These are phyloP conservation scores for Dascillus cervinus DNA, from an alignment of 2,888 invertebrate species.

Conservation along the genomic window DNA sequence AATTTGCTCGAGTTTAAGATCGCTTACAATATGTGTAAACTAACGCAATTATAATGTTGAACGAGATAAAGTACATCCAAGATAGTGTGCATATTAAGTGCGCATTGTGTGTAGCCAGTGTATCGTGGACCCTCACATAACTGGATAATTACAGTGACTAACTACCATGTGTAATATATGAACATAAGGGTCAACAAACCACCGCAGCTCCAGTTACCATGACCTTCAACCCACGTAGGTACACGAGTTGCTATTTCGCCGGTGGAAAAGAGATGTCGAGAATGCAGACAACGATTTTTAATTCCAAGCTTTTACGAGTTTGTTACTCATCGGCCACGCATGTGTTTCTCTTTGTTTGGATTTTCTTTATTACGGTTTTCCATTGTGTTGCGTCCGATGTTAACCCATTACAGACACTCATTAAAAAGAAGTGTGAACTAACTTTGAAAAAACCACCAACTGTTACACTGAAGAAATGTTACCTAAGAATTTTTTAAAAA, in stretches of 20 bases:
- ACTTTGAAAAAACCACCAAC: too few species aligned
- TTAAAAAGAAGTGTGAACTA: too few species aligned
- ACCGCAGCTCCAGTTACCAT: slow-evolving; percentile 21
- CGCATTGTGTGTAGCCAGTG: slow-evolving; percentile 11
- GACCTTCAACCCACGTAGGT: slow-evolving; percentile 21
- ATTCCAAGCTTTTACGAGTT: neutral
- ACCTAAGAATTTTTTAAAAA: too few species aligned
- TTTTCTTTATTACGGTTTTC: slow-evolving; percentile 4
- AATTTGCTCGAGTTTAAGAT: too few species aligned
- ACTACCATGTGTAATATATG: slow-evolving; percentile 22
- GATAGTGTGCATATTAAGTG: slow-evolving; percentile 9
- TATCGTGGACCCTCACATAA: slow-evolving; percentile 11
- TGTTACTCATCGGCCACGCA: slow-evolving; percentile 9
- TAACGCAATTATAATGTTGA: too few species aligned
- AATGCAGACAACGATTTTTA: neutral
- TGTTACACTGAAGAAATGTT: too few species aligned
- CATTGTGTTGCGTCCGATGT: too few species aligned
- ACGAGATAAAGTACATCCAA: slow-evolving; percentile 4
- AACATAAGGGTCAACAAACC: slow-evolving; percentile 24
- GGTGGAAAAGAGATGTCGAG: too few species aligned
- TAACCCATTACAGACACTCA: too few species aligned
- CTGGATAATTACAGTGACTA: slow-evolving; percentile 19
- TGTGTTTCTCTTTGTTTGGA: slow-evolving; percentile 2
- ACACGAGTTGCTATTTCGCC: too few species aligned
- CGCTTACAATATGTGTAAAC: too few species aligned